Conservation (phyloP, 2,113 vertebrate species). For the Polyodon spathula region DNA sequence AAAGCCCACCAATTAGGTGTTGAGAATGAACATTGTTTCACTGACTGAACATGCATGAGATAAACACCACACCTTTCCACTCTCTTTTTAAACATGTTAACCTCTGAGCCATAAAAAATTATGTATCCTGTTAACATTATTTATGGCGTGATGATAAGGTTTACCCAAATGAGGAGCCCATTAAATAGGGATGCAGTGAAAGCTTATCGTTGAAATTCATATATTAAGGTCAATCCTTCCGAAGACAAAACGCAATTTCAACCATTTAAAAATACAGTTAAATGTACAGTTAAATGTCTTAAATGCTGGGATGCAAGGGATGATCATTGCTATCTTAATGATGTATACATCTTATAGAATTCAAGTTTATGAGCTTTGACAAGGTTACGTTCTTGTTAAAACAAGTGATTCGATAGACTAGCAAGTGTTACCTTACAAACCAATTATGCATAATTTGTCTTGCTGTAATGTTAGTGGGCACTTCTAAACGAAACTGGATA, state of each 20-base stretch:
- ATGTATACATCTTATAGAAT: constrained; percentile 54
- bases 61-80: not conserved
- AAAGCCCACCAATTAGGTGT: not conserved
- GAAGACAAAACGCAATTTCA: not conserved
- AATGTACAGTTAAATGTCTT: constrained; percentile 3
- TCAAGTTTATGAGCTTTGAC: constrained; percentile 48
- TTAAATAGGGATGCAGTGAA: constrained; percentile 14
- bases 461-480: no score
- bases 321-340: constrained; percentile 54
- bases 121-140: constrained; percentile 32
- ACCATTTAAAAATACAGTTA: not conserved
- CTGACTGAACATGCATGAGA: not conserved
- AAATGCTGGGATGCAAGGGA: constrained; percentile 42
- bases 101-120: not conserved
- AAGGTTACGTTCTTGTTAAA: constrained; percentile 28
- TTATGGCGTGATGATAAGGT: constrained; percentile 12
- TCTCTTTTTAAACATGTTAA: not conserved
- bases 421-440: constrained; percentile 27
- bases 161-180: constrained; percentile 7
- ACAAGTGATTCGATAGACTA: not conserved
- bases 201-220: not conserved
- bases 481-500: no score
- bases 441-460: not conserved
- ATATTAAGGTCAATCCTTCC: not conserved
- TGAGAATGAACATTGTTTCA: not conserved